Evolutionary conservation across 2,888 invertebrate species (phyloP), one percentile per base, ranked within the genome.

Genomic region (Calameuta idolon): DNA sequence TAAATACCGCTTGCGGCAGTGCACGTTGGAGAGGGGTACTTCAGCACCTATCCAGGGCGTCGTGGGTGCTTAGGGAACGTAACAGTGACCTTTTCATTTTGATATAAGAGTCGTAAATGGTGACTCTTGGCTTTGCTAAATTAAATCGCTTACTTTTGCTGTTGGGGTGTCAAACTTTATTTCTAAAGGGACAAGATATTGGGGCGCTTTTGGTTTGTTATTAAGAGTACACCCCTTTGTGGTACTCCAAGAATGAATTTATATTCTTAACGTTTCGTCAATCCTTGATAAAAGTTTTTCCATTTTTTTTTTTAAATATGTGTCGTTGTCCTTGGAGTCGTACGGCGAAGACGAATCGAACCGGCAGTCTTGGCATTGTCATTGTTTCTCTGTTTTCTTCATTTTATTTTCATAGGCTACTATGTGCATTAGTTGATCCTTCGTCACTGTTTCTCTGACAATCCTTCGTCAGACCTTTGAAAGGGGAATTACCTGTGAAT

Each of bases 1-100:
- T 83, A 84, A 84, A 84, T 83, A 84, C 83, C 77, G 23, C 23
- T 55, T 55, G 55, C 55, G 23, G 55, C 9, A 5, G 23, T 55
- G 55, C 23, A 55, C 23, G 55, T 55, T 9, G 9, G 55, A 23
- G 55, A 9, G 23, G 55, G 55, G 55, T 23, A 23, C 1, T 15
- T 15, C 55, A 2, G 9, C 15, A 23, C 15, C 5, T 40, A 40
- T 15, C 1, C 23, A 23, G 55, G 55, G 55, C 55, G 23, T 55
- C 55, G 55, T 5, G 55, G 55, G 15, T 5, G 23, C 55, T 23
- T 23, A 9, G 23, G 55, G 55, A 23, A 55, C 2, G 23, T 23
- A 55, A 55, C 55, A 55, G 55, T 23, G 55, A 55, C 55, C 55
- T 55, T 55, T 55, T 55, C 55, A 23, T 55, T 55, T 55, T 2